phyloP scores from a whole-genome alignment of 2,113 vertebrate genomes.

The Ochotona curzoniae region DNA sequence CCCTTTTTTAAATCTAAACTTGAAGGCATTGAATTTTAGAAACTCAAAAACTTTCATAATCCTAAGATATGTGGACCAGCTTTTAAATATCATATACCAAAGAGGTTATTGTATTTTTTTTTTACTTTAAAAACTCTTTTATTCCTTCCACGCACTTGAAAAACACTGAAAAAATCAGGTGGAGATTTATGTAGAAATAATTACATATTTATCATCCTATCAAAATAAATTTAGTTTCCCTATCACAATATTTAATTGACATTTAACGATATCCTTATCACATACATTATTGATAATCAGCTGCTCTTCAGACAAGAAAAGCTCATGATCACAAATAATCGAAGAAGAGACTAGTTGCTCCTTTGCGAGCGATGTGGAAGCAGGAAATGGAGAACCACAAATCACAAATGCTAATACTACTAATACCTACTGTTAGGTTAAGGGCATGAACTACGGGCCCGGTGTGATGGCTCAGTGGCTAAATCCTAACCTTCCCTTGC shows the following conservation, averaged over 20 bases:
- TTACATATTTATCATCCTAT: constrained; percentile 47
- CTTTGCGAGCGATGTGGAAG: background rate
- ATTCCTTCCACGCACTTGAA: background rate
- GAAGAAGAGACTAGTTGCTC: background rate
- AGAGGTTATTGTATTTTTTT: background rate
- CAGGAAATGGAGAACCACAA: background rate
- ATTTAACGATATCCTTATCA: constrained; percentile 31
- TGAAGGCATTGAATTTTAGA: background rate
- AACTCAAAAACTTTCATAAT: background rate
- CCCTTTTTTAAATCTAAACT: background rate
- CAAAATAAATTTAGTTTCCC: constrained; percentile 31
- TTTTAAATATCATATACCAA: background rate
- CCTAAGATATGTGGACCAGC: background rate
- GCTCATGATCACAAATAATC: background rate
- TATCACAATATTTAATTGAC: constrained; percentile 61
- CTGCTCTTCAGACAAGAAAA: constrained; percentile 47
- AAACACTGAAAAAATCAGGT: constrained; percentile 32
- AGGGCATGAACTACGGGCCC: too few species aligned
- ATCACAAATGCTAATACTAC: background rate
- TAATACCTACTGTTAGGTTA: background rate
- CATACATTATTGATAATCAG: background rate
- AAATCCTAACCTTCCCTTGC: too few species aligned
- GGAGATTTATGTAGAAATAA: constrained; percentile 53
- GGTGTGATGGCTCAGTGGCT: too few species aligned
- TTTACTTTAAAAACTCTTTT: background rate